phyloP scores from a whole-genome alignment of 1,140 invertebrate genomes.

The Maconellicoccus hirsutus region DNA sequence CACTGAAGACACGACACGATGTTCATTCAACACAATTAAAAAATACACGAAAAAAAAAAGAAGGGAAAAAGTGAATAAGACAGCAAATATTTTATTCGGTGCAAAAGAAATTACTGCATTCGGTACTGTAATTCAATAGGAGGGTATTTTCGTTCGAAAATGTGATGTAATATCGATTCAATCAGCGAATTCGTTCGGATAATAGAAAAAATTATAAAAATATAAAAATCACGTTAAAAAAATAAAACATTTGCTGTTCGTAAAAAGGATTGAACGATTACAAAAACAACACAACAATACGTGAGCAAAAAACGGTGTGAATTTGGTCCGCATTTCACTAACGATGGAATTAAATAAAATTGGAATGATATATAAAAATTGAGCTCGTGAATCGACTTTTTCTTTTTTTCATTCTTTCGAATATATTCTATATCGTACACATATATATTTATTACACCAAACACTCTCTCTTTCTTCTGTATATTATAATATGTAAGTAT shows the following conservation, averaged over 20 bases:
- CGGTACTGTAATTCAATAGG: too few species aligned
- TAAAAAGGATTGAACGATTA: neutral
- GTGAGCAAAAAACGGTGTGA: neutral
- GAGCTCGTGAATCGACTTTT: neutral
- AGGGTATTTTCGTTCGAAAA: neutral
- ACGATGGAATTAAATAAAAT: neutral
- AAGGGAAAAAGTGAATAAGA: neutral
- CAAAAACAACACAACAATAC: neutral
- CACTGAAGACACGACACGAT: neutral
- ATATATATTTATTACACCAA: conserved; percentile 1
- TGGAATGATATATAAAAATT: conserved; percentile 1
- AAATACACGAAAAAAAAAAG: neutral
- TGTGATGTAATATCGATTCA: neutral
- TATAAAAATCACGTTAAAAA: neutral
- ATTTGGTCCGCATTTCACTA: neutral
- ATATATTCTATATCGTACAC: neutral
- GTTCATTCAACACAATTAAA: neutral
- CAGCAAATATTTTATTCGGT: neutral
- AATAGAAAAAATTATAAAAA: neutral
- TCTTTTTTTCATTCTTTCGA: neutral
- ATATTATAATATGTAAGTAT: neutral
- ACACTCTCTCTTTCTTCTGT: neutral
- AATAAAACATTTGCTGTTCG: neutral
- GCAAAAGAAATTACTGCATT: neutral
- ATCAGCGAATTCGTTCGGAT: too few species aligned